Conservation (phyloP, 1,140 invertebrate species). For the Onthophagus taurus region DNA sequence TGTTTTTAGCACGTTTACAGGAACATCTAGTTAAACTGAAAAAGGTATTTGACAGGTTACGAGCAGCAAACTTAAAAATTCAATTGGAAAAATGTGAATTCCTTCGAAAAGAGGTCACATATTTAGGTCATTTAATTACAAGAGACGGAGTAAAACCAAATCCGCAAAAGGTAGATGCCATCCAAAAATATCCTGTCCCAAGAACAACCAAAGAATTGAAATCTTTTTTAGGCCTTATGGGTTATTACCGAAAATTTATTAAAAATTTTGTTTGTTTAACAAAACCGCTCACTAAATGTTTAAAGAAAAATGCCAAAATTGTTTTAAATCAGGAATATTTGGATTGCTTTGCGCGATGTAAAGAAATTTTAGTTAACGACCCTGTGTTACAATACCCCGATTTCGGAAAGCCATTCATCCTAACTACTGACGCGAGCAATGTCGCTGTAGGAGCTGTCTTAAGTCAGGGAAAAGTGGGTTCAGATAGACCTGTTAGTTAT, state of each 20-base stretch:
- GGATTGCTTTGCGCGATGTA: slow-evolving; percentile 19
- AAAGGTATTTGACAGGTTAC: slow-evolving; percentile 14
- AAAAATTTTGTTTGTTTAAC: slow-evolving; percentile 23
- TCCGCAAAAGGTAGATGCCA: slow-evolving; percentile 26
- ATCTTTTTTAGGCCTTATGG: slow-evolving; percentile 15
- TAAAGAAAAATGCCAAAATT: slow-evolving; percentile 19
- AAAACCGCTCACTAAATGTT: slow-evolving; percentile 18
- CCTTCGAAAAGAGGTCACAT: slow-evolving; percentile 16
- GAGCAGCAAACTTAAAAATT: slow-evolving; percentile 18
- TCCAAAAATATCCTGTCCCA: slow-evolving; percentile 33
- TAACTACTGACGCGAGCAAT: slow-evolving; percentile 31
- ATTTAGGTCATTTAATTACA: slow-evolving; percentile 21
- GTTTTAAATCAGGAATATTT: slow-evolving; percentile 5
- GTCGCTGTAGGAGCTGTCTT: slow-evolving; percentile 26
- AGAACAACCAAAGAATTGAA: slow-evolving; percentile 19
- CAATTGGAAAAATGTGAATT: slow-evolving; percentile 20
- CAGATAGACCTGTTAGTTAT: slow-evolving; percentile 24
- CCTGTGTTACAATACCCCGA: slow-evolving; percentile 31
- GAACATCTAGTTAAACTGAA: no score
- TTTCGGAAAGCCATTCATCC: slow-evolving; percentile 26
- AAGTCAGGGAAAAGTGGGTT: slow-evolving; percentile 23
- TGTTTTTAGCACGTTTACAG: no score
- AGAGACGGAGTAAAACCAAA: slow-evolving; percentile 24
- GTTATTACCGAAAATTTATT: slow-evolving; percentile 25
- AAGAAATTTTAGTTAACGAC: slow-evolving; percentile 17